Evolutionary conservation across 2,797 vertebrate genomes (phyloP), one percentile per base, ranked within the genome.

Genomic region (Thunnus albacares): DNA sequence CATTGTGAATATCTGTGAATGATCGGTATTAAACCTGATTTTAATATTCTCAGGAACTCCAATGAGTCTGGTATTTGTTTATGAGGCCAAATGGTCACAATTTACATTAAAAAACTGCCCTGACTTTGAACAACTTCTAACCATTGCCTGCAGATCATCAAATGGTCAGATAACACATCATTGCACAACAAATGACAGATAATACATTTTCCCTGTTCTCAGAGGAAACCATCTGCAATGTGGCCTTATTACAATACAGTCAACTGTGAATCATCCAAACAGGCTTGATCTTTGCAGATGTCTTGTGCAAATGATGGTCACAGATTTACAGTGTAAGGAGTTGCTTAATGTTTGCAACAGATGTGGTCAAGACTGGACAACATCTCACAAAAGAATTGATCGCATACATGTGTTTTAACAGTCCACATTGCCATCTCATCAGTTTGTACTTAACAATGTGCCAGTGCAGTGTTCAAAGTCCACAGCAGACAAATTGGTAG

Each of bases 61-160:
- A 56, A 12, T 9, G 11, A 53, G 10, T 75, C 61, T 79, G 61
- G 18, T 56, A 38, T 64, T 82, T 80, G 74, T 80, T 75, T 63
- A 75, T 56, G 47, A 71, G 47, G 45, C 81, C 81, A 87, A 79
- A 79, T 86, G 81, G 75, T 77, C 43, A 75, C 64, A 60, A 28
- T 73, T 51, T 59, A 18, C 30, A 60, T 73, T 58, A 22, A 70
- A 79, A 58, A 12, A 41, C 12, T 38, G 15, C 45, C 45, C 51
- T 56, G 63, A 57, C 56, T 68, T 41, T 41, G 41, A 13, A 41
- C 41, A 41, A 12, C 11, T 41, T 41, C 58, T 71, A 22, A 76
- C 28, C 28, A 71, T 64, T 13, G n/a, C 17, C 68, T 1, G 43
- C 56, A 49, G 55, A 79, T 35, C 63, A 64, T 45, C 9, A 0